A percentile compares a stretch with the other conserved stretches of the same genome.
Conservation (phyloP, 2,888 invertebrate genomes). For the Podabrus alpinus region DNA sequence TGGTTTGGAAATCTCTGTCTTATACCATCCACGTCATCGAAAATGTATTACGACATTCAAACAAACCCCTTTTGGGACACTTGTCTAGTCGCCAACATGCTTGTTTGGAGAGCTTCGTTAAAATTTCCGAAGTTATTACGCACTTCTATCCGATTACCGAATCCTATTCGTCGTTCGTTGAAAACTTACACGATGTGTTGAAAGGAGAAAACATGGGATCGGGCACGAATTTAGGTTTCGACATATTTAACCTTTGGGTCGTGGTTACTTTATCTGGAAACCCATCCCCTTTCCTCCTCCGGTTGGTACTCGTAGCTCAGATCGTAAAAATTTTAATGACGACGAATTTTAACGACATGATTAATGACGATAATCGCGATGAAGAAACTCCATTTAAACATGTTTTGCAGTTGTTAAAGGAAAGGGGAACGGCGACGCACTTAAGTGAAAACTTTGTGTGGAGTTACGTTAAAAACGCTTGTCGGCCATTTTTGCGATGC, state of each 20-base stretch:
- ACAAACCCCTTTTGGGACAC: conserved; percentile 74
- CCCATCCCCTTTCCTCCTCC: conserved; percentile 64
- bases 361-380: conserved; percentile 24
- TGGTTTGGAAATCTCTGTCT: conserved; percentile 75
- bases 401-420: conserved; percentile 51
- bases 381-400: conserved; percentile 16
- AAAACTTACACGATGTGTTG: conserved; percentile 59
- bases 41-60: conserved; percentile 69
- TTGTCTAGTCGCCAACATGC: conserved; percentile 79
- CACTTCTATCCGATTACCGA: conserved; percentile 49
- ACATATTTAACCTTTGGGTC: conserved; percentile 82
- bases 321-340: conserved; percentile 79
- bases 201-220: conserved; percentile 63
- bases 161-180: conserved; percentile 57
- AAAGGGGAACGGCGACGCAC: no score
- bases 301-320: conserved; percentile 78
- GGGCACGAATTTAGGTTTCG: conserved; percentile 79
- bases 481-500: conserved; percentile 83
- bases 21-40: conserved; percentile 81
- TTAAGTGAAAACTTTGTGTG: conserved; percentile 55
- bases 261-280: conserved; percentile 70
- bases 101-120: conserved; percentile 71
- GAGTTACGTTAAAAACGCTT: conserved; percentile 64
- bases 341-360: conserved; percentile 55
- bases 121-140: conserved; percentile 61